phyloP scores from a whole-genome alignment of 2,797 vertebrate species.

The Bryconaethiops microstoma region DNA sequence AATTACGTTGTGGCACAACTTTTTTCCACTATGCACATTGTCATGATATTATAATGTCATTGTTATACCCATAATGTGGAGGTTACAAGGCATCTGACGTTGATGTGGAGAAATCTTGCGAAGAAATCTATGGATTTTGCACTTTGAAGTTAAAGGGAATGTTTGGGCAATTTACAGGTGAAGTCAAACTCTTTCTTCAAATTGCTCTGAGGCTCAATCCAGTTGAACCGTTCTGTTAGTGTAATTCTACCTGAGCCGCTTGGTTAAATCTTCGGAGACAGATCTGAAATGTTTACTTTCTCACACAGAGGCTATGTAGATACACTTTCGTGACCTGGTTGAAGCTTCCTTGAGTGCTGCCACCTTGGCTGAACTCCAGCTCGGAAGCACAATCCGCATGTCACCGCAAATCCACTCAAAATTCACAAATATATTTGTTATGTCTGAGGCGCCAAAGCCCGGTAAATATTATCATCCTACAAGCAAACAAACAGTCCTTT shows the following conservation, averaged over 20 bases:
- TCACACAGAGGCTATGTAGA: slow-evolving; percentile 4
- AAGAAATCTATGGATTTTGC: slow-evolving; percentile 14
- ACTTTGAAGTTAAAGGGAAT: slow-evolving; percentile 16
- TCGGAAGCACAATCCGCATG: slow-evolving; percentile 48
- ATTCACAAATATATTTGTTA: slow-evolving; percentile 77
- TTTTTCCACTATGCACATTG: no score
- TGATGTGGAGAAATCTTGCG: slow-evolving; percentile 8
- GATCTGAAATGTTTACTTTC: slow-evolving; percentile 37
- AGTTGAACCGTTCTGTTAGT: background rate
- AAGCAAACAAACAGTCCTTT: slow-evolving; percentile 83
- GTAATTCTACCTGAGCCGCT: background rate
- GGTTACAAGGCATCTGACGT: no score
- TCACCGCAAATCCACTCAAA: slow-evolving; percentile 65
- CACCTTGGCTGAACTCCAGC: slow-evolving; percentile 23
- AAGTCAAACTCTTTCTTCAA: slow-evolving; percentile 6
- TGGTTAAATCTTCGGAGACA: background rate
- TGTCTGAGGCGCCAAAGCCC: slow-evolving; percentile 70
- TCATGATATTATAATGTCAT: no score
- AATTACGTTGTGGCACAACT: no score
- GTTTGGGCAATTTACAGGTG: slow-evolving; percentile 20
- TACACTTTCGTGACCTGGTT: slow-evolving; percentile 27
- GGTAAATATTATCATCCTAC: slow-evolving; percentile 82
- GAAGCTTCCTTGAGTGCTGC: slow-evolving; percentile 2
- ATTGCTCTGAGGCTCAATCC: slow-evolving; percentile 7
- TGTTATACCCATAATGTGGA: no score